A percentile compares a stretch with the other conserved stretches of the same genome.
Evolutionary conservation across 2,797 vertebrate genomes (phyloP).

Genomic region (Sebastes diploproa): DNA sequence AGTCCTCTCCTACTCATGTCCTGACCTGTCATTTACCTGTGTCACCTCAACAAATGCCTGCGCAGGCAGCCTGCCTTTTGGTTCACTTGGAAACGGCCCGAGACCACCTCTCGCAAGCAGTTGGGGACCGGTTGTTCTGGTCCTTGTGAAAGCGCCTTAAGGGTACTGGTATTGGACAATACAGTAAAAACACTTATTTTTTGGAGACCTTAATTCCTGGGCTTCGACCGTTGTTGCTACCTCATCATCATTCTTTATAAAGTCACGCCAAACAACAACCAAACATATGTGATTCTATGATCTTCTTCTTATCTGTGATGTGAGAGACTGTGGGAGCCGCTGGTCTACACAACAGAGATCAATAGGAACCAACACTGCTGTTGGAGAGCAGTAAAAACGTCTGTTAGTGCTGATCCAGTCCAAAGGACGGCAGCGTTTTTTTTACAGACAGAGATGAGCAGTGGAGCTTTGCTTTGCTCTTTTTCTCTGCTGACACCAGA

Average conservation of each 20-base stretch:
- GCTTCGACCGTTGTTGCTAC: not conserved
- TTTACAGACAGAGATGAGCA: not conserved
- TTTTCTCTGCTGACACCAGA: slow-evolving; percentile 55
- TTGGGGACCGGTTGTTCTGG: too few species aligned
- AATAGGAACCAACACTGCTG: not conserved
- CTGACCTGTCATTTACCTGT: too few species aligned
- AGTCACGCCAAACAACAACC: not conserved
- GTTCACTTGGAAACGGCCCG: too few species aligned
- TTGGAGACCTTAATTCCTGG: not conserved
- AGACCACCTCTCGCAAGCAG: too few species aligned
- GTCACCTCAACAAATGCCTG: too few species aligned
- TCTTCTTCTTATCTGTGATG: not conserved
- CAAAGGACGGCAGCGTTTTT: slow-evolving; percentile 34
- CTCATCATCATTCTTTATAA: not conserved
- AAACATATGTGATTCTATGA: not conserved
- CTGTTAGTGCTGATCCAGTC: slow-evolving; percentile 28
- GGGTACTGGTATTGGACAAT: too few species aligned
- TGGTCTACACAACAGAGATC: not conserved
- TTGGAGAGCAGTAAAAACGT: slow-evolving; percentile 19
- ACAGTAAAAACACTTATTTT: too few species aligned
- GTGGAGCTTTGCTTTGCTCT: slow-evolving; percentile 15
- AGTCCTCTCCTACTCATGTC: too few species aligned
- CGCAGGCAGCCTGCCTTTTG: too few species aligned
- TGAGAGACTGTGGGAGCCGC: not conserved
- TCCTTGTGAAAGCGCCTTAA: too few species aligned